Base-by-base conservation (phyloP, 35 echinoderm and acorn worm genomes). In the Lytechinus pictus region DNA sequence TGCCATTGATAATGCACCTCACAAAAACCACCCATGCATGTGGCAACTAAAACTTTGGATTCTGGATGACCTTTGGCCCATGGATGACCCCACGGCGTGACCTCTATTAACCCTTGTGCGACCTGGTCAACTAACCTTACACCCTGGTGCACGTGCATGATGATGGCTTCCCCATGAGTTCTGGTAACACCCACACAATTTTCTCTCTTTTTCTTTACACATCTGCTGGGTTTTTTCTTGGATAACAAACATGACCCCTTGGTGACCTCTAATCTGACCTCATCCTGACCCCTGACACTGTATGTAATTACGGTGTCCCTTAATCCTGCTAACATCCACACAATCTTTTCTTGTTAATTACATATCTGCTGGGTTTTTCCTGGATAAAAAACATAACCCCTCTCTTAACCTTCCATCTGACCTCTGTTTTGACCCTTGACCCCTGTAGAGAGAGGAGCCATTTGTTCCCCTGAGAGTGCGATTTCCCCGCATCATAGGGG, bases 381-480 rank as follows among this genome's bases (percentile, higher is more conserved):
- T 44, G 33, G 33, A 44, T 44, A 44, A 44, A 0, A 44, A 44
- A 44, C 33, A 24, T 28, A 16, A 94, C 93, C 54, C 93, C 52
- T 44, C 33, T 44, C 33, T n/a, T n/a, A n/a, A n/a, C n/a, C n/a
- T n/a, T n/a, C n/a, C n/a, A n/a, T n/a, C n/a, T 55, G 58, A 88
- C 86, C 27, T n/a, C 86, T 54, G 88, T 13, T 52, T 1, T 90
- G 14, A 90, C 88, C 88, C 88, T 90, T 52, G 29, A 52, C 88
- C 88, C 27, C n/a, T 91, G 27, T 91, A 95, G 95, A 9, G 53
- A 54, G 95, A 95, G 89, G 95, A 95, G 54, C 95, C 95, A 3
- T 89, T 44, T 60, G 95, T 95, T 10, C 87, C 95, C 54, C 52
- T 95, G 12, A 89, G 27, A n/a, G 95, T 95, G 5, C 54, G 87